Conservation (phyloP, 1,140 invertebrate genomes). For the Lepidurus packardi region DNA sequence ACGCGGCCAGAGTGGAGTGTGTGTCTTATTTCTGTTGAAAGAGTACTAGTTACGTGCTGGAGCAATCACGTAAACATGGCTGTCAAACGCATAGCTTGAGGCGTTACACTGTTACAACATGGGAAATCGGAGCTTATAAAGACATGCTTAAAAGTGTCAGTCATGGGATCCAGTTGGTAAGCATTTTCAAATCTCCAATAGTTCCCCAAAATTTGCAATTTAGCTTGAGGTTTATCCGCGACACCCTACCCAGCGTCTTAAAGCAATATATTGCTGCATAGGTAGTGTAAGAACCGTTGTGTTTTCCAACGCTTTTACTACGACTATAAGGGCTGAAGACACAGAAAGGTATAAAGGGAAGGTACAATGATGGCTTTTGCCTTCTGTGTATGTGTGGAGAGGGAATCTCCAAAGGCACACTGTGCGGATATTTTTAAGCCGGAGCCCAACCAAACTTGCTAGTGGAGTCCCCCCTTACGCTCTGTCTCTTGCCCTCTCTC, state of each 20-base stretch:
- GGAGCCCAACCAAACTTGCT: constrained; percentile 21
- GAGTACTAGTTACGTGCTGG: neutral
- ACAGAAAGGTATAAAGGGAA: constrained; percentile 15
- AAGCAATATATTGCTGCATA: too few species aligned
- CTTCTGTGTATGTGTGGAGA: constrained; percentile 9
- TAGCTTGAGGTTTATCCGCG: neutral
- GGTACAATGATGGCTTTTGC: constrained; percentile 5
- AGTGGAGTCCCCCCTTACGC: neutral
- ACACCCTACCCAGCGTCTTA: neutral
- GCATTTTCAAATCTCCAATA: neutral
- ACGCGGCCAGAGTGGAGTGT: neutral
- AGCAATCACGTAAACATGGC: neutral
- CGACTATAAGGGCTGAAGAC: neutral
- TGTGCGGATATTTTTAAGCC: constrained; percentile 21
- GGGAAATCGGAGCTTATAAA: neutral
- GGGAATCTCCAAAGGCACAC: constrained; percentile 14
- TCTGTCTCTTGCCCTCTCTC: neutral
- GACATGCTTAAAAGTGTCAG: neutral
- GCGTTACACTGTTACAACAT: neutral
- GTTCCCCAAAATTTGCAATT: neutral
- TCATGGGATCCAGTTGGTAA: constrained; percentile 21
- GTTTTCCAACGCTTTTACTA: neutral
- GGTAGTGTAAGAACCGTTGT: neutral
- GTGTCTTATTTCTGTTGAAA: neutral
- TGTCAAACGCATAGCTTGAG: neutral